Base-by-base conservation (phyloP, 2,888 invertebrate species). In the Lasioglossum figueresi region DNA sequence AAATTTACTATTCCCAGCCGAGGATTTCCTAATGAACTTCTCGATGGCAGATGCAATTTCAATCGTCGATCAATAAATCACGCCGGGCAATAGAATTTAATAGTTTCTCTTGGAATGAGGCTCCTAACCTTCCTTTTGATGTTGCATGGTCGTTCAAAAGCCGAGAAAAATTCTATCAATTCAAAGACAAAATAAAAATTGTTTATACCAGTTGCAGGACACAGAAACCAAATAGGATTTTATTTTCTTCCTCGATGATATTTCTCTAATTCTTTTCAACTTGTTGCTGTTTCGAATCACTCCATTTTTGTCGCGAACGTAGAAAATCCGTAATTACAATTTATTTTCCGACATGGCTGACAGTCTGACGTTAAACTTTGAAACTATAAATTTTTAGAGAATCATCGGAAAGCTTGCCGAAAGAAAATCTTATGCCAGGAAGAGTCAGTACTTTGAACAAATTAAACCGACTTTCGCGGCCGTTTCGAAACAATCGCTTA, bases 261-360 rank as follows among this genome's bases (percentile, higher is more conserved):
- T 10, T 52, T 10, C n/a, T n/a, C 8, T n/a, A 23, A 23, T 2
- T n/a, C 56, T n/a, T 56, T n/a, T n/a, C 23, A n/a, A 23, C 2
- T 8, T 52, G 23, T n/a, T 12, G 10, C 10, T 0, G 10, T 56
- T n/a, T n/a, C 10, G n/a, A 56, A 10, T 52, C 3, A 52, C 52
- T 1, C n/a, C 0, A 52, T 56, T 56, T n/a, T n/a, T 1, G 1
- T 23, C 23, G 3, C n/a, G 0, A 23, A 52, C 6, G 10, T n/a
- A 10, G n/a, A 52, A n/a, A 8, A 23, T 52, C 23, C 43, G 43
- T 23, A 52, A 52, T 52, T 52, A 10, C 0, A 10, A 52, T 52
- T n/a, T n/a, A 52, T 52, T 23, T 52, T n/a, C 3, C n/a, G 10
- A 10, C 52, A 23, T 10, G 23, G 52, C 52, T n/a, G 23, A 52